Evolutionary conservation across 2,113 vertebrate genomes (phyloP).

Genomic region (Labeo rohita): DNA sequence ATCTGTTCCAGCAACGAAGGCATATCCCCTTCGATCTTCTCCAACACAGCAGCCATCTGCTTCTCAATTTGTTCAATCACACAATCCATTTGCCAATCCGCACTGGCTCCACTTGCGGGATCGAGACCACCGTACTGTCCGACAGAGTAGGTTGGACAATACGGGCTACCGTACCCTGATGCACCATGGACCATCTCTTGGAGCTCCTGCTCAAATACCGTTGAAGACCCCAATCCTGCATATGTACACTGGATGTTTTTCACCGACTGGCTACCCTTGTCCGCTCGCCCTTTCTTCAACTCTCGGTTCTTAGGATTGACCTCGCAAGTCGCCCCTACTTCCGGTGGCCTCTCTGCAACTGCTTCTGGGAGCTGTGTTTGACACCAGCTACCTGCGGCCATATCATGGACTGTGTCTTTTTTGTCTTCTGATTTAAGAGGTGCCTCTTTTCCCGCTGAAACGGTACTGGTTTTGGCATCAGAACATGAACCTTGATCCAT

Average conservation of each 20-base stretch:
- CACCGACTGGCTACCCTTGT: constrained; percentile 55
- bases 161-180: constrained; percentile 68
- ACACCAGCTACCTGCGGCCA: constrained; percentile 73
- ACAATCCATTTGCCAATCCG: constrained; percentile 83
- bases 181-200: constrained; percentile 58
- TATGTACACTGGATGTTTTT: constrained; percentile 66
- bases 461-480: constrained; percentile 29
- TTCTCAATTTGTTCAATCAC: constrained; percentile 82
- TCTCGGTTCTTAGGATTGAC: constrained; percentile 61
- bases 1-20: constrained; percentile 80
- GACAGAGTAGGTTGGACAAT: constrained; percentile 69
- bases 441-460: constrained; percentile 59
- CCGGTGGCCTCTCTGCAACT: constrained; percentile 71
- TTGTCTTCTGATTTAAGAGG: constrained; percentile 56
- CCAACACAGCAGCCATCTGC: constrained; percentile 81
- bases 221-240: constrained; percentile 66
- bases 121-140: constrained; percentile 71
- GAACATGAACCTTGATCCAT: constrained; percentile 49
- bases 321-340: constrained; percentile 62
- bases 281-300: constrained; percentile 58
- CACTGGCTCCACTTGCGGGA: constrained; percentile 58
- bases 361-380: constrained; percentile 79
- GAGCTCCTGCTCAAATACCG: constrained; percentile 62
- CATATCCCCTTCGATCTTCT: constrained; percentile 84
- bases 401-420: constrained; percentile 57